A percentile compares a stretch with the other conserved stretches of the same genome.
Conservation (phyloP, 2,888 invertebrate species). For the Cataglyphis altisquamis region DNA sequence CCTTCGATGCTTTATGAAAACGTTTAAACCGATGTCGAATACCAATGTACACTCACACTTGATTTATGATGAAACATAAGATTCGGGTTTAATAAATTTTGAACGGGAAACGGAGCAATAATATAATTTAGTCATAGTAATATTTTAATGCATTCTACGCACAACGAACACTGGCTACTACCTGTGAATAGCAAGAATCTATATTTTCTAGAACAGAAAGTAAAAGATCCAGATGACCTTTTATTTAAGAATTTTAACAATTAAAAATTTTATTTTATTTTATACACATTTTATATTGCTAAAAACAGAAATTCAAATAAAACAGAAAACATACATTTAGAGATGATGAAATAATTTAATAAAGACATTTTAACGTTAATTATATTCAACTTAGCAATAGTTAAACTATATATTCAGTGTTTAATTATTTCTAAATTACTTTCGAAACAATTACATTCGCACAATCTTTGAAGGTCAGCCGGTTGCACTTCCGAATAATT, state of each 20-base stretch:
- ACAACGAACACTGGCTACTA: neutral
- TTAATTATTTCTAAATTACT: slow-evolving; percentile 28
- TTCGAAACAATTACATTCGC: slow-evolving; percentile 19
- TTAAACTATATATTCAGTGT: neutral
- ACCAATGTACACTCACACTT: slow-evolving; percentile 14
- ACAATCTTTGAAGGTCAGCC: neutral
- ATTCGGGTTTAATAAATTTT: neutral
- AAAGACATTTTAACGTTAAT: neutral
- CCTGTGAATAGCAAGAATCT: neutral
- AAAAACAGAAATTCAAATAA: neutral
- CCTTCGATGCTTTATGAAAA: slow-evolving; percentile 25
- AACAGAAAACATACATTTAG: neutral
- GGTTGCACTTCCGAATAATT: slow-evolving; percentile 2
- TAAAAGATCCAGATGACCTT: neutral
- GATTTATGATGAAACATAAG: slow-evolving; percentile 1
- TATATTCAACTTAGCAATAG: neutral
- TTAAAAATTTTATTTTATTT: neutral
- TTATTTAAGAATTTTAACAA: neutral
- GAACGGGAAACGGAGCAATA: neutral
- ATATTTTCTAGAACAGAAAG: neutral
- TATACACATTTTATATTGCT: neutral
- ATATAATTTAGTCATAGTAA: slow-evolving; percentile 1
- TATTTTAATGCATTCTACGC: slow-evolving; percentile 3
- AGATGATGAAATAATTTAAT: neutral
- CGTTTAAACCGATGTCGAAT: slow-evolving; percentile 23